Evolutionary conservation across 1,140 invertebrate genomes (phyloP), one percentile per base, ranked within the genome.

Genomic region (Leptopilina clavipes): DNA sequence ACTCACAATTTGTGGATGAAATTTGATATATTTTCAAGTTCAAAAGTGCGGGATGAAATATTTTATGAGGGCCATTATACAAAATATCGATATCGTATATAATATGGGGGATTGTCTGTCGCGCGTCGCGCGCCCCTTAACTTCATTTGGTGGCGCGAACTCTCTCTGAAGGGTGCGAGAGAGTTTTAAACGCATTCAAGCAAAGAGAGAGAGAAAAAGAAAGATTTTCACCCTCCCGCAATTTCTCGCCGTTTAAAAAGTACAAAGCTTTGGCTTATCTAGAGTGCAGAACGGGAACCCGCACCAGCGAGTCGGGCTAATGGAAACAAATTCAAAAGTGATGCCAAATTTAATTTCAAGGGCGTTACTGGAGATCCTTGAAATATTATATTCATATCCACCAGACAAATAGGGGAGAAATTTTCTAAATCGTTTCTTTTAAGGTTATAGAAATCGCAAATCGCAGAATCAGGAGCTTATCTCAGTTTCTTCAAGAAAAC

Each of bases 121-220:
- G 14, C 17, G 48, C 48, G 48, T 52, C 48, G 48, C 37, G 52
- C 59, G 25, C 59, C 59, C 59, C 59, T 65, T 65, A 65, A 65
- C 59, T 75, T 78, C 71, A 73, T 73, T 72, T 65, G 59, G 59
- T 65, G 59, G 22, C 59, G 59, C 59, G 59, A 65, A 65, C 59
- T 65, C 31, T 65, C 19, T 22, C 45, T 17, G 70, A 72, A 40
- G 71, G 73, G 72, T 45, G 18, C 31, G 40, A 19, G 3, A 37
- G 19, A 19, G 11, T 45, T 25, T 37, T n/a, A 65, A n/a, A 65
- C 25, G 59, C 59, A 65, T 25, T 65, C 22, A 11, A 65, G 22
- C 22, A 65, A 65, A 31, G 70, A 22, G 59, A 40, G 37, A 40
- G 37, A 40, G 37, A 40, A 40, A 40, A 40, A 40, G 37, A 7